A percentile compares a stretch with the other conserved stretches of the same genome.
These are phyloP conservation scores for Macaria liturata DNA, from an alignment of 2,888 invertebrate species.

Conservation along the genomic window DNA sequence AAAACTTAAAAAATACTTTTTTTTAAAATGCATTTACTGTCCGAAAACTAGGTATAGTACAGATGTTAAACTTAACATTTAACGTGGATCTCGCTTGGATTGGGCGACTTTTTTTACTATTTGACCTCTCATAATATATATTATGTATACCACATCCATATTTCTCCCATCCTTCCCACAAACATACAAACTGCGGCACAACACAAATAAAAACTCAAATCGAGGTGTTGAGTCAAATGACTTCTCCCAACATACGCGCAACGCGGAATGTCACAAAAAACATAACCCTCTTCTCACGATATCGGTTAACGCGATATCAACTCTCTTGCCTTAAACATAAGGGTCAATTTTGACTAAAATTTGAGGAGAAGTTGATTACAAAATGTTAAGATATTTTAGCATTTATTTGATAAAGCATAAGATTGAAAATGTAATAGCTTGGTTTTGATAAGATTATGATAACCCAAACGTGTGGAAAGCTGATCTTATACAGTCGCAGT, in stretches of 20 bases:
- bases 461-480: slow-evolving; percentile 25
- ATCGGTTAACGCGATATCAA: neutral
- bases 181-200: slow-evolving; percentile 47
- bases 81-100: too few species aligned
- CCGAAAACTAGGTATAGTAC: too few species aligned
- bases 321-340: neutral
- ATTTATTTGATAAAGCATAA: neutral
- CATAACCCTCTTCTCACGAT: neutral
- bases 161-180: slow-evolving; percentile 17
- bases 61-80: too few species aligned
- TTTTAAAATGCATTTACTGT: too few species aligned
- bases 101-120: too few species aligned
- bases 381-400: slow-evolving; percentile 5
- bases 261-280: slow-evolving; percentile 38
- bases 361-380: neutral
- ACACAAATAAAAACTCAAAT: slow-evolving; percentile 56
- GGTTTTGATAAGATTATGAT: slow-evolving; percentile 14
- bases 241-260: slow-evolving; percentile 42
- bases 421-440: slow-evolving; percentile 1
- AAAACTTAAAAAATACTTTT: too few species aligned
- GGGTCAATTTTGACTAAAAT: neutral
- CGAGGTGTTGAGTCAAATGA: slow-evolving; percentile 71
- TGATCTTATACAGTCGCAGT: neutral
- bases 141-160: slow-evolving; percentile 40
- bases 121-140: too few species aligned